phyloP scores from a whole-genome alignment of 2,797 vertebrate species.

The Jordanella pulchra region DNA sequence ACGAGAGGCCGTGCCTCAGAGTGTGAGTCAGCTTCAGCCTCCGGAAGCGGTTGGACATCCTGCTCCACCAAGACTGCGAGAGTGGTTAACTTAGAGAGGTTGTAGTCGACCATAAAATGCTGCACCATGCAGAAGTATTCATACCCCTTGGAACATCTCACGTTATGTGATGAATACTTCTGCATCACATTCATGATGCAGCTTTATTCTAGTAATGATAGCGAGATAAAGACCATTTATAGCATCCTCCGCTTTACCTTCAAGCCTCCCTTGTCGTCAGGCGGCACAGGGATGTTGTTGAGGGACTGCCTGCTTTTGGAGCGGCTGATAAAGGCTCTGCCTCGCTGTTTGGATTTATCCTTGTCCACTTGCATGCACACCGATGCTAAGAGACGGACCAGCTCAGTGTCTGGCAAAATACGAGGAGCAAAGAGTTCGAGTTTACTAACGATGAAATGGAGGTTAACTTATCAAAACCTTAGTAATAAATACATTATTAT shows the following conservation, averaged over 20 bases:
- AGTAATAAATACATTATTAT: not conserved
- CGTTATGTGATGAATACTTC: not conserved
- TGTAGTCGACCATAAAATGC: not conserved
- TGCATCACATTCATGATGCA: no score
- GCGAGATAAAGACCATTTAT: no score
- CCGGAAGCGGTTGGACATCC: slow-evolving; percentile 97
- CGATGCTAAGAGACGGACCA: slow-evolving; percentile 92
- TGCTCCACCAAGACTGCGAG: slow-evolving; percentile 95
- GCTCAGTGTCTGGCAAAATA: slow-evolving; percentile 87
- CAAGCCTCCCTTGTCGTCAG: slow-evolving; percentile 91
- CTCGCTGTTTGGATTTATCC: slow-evolving; percentile 86
- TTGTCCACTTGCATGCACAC: slow-evolving; percentile 96
- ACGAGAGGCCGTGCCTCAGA: slow-evolving; percentile 88
- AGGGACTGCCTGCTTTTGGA: slow-evolving; percentile 86
- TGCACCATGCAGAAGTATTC: not conserved
- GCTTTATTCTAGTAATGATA: no score
- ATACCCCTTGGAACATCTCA: not conserved
- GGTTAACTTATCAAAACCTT: not conserved
- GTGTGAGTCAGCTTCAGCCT: slow-evolving; percentile 96
- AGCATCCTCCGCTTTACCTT: slow-evolving; percentile 82
- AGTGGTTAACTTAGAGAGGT: not conserved
- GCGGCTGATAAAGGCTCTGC: slow-evolving; percentile 69
- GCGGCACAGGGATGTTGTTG: slow-evolving; percentile 82
- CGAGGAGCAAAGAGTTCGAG: not conserved
- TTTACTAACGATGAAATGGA: not conserved